phyloP scores from a whole-genome alignment of 2,797 vertebrate genomes.

The Acanthiza pusilla region DNA sequence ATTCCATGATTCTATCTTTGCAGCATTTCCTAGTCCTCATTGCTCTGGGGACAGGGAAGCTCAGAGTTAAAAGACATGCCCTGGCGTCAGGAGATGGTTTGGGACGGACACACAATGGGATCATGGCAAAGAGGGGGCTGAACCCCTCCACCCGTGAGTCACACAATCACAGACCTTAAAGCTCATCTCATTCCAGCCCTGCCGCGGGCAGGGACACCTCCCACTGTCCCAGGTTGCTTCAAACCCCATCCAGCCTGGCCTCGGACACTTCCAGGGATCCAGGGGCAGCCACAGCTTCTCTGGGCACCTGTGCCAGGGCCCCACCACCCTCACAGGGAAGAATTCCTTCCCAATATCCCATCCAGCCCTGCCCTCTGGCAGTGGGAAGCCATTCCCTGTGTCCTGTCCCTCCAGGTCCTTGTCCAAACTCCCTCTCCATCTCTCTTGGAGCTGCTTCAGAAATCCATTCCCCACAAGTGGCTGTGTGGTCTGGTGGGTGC shows the following conservation, averaged over 20 bases:
- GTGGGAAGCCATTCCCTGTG: background rate
- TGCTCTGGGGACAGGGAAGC: background rate
- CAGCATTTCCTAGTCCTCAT: background rate
- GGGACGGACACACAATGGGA: background rate
- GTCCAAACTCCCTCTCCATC: background rate
- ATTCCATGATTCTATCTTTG: background rate
- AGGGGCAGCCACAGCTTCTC: background rate
- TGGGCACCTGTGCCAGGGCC: background rate
- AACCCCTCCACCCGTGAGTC: background rate
- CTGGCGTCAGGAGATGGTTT: background rate
- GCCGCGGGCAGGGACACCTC: background rate
- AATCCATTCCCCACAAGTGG: background rate
- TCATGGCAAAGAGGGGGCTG: background rate
- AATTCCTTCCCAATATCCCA: background rate
- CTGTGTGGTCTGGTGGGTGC: background rate
- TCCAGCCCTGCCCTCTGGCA: fast-evolving
- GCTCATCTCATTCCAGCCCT: background rate
- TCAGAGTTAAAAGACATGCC: background rate
- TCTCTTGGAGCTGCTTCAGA: background rate
- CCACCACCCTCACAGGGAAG: fast-evolving
- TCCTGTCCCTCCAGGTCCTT: background rate
- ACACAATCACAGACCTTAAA: background rate
- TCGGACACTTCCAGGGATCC: background rate
- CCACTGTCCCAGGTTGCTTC: background rate
- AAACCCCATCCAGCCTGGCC: fast-evolving